phyloP scores from a whole-genome alignment of 2,797 vertebrate species.

The Trachops cirrhosus region DNA sequence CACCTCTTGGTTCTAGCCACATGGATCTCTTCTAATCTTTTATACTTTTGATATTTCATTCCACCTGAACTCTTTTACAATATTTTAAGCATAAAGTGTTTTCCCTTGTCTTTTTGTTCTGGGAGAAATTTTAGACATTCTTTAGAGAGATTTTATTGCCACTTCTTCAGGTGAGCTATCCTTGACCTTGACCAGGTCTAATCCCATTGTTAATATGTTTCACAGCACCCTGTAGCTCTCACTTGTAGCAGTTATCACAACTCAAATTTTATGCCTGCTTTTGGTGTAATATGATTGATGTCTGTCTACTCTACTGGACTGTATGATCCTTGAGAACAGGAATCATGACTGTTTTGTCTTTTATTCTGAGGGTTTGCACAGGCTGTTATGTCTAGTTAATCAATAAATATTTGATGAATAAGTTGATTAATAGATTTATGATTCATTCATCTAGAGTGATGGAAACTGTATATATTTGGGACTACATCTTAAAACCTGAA shows the following conservation, averaged over 20 bases:
- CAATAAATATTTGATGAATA: slow-evolving; percentile 4
- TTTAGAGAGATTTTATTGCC: not conserved
- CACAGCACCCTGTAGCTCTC: not conserved
- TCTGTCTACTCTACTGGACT: not conserved
- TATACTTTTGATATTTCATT: not conserved
- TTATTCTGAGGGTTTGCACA: not conserved
- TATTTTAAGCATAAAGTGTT: not conserved
- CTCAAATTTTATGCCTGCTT: not conserved
- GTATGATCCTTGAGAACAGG: not conserved
- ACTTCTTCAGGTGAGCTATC: not conserved
- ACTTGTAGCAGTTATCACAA: not conserved
- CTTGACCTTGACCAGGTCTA: not conserved
- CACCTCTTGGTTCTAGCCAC: not conserved
- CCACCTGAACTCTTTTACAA: not conserved
- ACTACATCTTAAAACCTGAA: not conserved
- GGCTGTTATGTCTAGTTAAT: not conserved
- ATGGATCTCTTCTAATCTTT: not conserved
- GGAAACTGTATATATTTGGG: not conserved
- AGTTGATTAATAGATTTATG: not conserved
- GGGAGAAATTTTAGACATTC: not conserved
- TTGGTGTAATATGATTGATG: not conserved
- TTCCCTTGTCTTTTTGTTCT: not conserved
- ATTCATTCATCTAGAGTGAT: not conserved
- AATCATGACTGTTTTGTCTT: not conserved
- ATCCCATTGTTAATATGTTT: not conserved